Evolutionary conservation across 2,888 invertebrate species (phyloP), one percentile per base, ranked within the genome.

Genomic region (Aricia artaxerxes): DNA sequence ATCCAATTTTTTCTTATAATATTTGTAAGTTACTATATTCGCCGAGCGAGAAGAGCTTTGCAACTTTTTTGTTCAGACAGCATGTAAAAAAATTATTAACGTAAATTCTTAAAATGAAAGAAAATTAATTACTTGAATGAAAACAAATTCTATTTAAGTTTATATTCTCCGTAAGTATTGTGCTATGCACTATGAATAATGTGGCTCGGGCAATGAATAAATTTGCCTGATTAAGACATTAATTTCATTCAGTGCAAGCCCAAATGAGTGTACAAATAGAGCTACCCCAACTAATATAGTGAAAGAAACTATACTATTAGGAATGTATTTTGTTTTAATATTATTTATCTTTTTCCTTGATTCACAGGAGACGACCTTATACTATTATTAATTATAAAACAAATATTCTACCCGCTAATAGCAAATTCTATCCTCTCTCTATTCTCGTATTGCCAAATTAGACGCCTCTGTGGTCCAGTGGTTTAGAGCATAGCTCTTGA

Each of bases 161-260:
- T 53, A 53, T 24, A 9, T 44, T 40, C 24, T 75, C 44, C 31
- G 49, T 49, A 53, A 53, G 31, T 49, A 75, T 75, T 77, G 78
- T 78, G 69, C 73, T 79, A 82, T 83, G 83, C 82, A 81, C 80
- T 79, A 31, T 75, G 75, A 75, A 75, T 75, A 75, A 75, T 49
- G 75, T 81, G 73, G 79, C 81, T 81, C 78, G 80, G 83, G 87
- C 86, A 85, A 87, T 88, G 88, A 88, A 89, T 89, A 88, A 88
- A 89, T 89, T 89, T 86, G 83, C 86, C 87, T 87, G 87, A 89
- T 88, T 88, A 88, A 88, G 86, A 86, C 88, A 88, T 88, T 88
- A 86, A 87, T 88, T 87, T 87, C 84, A 85, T 86, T 86, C 84
- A 84, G 85, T 83, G 83, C 84, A 84, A 79, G 73, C 79, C 79